These are phyloP conservation scores for Vulpes lagopus DNA, from an alignment of 2,113 vertebrate genomes.

Conservation along the genomic window DNA sequence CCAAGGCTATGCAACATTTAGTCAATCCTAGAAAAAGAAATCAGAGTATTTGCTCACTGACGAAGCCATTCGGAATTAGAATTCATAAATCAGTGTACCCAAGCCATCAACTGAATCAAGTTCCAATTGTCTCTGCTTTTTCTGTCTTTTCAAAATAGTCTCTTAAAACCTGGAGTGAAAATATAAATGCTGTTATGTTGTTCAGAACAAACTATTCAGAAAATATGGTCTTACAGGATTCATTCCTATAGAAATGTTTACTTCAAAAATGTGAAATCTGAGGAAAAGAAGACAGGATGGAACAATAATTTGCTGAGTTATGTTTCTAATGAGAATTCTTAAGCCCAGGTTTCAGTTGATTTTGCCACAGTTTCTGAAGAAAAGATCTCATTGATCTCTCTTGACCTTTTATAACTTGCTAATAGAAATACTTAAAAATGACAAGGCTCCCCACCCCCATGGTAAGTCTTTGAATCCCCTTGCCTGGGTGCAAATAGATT, in stretches of 20 bases:
- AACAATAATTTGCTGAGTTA: slow-evolving; percentile 55
- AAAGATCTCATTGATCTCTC: slow-evolving; percentile 17
- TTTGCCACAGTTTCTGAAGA: slow-evolving; percentile 45
- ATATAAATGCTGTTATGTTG: background rate
- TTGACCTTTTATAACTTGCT: slow-evolving; percentile 50
- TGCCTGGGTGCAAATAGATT: background rate
- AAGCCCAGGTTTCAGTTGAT: background rate
- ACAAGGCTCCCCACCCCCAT: background rate
- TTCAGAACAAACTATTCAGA: slow-evolving; percentile 21
- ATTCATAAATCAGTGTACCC: slow-evolving; percentile 6
- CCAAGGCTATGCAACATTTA: slow-evolving; percentile 6
- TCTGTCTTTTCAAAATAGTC: background rate
- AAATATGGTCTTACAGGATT: background rate
- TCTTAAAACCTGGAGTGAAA: slow-evolving; percentile 2
- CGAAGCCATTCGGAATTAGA: slow-evolving; percentile 15
- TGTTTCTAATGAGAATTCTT: slow-evolving; percentile 59
- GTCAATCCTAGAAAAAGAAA: background rate
- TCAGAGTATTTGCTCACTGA: background rate
- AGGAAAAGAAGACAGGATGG: slow-evolving; percentile 49
- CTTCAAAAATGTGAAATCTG: slow-evolving; percentile 66
- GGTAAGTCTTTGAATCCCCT: background rate
- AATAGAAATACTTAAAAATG: slow-evolving; percentile 28
- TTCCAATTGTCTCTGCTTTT: background rate
- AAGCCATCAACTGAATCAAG: background rate
- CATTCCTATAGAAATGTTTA: slow-evolving; percentile 18